A percentile compares a stretch with the other conserved stretches of the same genome.
phyloP scores from a whole-genome alignment of 2,113 vertebrate genomes.

The Uropsilus gracilis region DNA sequence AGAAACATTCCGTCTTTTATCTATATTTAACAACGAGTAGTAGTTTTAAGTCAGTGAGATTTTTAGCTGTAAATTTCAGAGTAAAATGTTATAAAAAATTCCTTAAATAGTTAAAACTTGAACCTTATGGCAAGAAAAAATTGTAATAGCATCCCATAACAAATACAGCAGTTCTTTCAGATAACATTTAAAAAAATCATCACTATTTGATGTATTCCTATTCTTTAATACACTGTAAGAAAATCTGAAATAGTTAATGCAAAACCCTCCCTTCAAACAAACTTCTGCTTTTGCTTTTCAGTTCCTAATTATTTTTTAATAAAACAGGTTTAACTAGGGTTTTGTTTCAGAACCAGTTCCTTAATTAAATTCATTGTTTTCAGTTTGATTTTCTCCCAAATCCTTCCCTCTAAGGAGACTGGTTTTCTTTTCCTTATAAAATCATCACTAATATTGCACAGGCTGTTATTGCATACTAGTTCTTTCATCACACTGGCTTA shows the following conservation, averaged over 20 bases:
- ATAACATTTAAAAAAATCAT: slow-evolving; percentile 6
- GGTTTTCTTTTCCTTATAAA: background rate
- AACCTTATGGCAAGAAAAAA: background rate
- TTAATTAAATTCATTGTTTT: slow-evolving; percentile 34
- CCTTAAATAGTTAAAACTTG: slow-evolving; percentile 21
- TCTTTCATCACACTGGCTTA: background rate
- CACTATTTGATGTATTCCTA: background rate
- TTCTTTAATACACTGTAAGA: background rate
- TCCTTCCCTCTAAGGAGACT: background rate
- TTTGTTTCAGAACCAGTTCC: background rate
- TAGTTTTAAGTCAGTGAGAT: background rate
- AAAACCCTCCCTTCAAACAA: background rate
- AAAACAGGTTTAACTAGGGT: background rate
- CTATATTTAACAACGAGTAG: background rate
- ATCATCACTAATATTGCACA: background rate
- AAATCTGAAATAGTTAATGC: background rate
- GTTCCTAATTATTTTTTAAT: slow-evolving; percentile 7
- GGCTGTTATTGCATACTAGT: too few relatives aligned
- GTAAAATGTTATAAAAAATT: slow-evolving; percentile 23
- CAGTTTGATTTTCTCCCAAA: background rate
- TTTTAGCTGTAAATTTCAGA: slow-evolving; percentile 48
- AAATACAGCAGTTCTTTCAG: background rate
- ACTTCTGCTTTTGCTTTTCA: background rate
- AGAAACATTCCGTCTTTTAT: slow-evolving; percentile 18
- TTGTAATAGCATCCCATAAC: background rate